phyloP scores from a whole-genome alignment of 2,113 vertebrate species.

The Catagonus wagneri region DNA sequence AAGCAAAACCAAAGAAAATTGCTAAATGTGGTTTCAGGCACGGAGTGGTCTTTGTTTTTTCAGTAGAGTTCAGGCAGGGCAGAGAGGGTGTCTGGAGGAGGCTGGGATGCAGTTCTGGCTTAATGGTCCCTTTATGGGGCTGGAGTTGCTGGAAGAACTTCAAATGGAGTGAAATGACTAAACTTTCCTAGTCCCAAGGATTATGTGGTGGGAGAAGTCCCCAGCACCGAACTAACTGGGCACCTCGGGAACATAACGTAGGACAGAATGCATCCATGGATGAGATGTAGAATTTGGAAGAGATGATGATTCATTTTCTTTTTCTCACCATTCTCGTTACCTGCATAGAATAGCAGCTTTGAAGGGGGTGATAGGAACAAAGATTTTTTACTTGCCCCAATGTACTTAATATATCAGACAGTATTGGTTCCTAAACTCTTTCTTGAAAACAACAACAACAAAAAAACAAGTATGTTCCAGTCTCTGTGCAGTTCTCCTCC shows the following conservation, averaged over 20 bases:
- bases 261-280: background rate
- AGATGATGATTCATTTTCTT: background rate
- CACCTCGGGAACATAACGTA: background rate
- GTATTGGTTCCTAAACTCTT: background rate
- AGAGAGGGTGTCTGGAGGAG: background rate
- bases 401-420: background rate
- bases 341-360: background rate
- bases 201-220: background rate
- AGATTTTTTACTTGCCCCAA: background rate
- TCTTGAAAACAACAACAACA: background rate
- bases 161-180: background rate
- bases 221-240: too few species aligned
- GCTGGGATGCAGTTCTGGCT: background rate
- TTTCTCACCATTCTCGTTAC: background rate
- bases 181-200: background rate
- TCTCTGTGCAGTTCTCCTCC: background rate
- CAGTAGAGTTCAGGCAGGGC: background rate
- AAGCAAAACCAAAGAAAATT: background rate
- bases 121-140: background rate
- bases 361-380: background rate
- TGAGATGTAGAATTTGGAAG: background rate
- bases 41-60: background rate
- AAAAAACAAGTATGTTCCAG: background rate
- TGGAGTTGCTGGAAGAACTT: background rate
- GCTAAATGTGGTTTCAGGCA: background rate